Evolutionary conservation across 1,140 invertebrate genomes (phyloP).

Genomic region (Drosophila tristis): DNA sequence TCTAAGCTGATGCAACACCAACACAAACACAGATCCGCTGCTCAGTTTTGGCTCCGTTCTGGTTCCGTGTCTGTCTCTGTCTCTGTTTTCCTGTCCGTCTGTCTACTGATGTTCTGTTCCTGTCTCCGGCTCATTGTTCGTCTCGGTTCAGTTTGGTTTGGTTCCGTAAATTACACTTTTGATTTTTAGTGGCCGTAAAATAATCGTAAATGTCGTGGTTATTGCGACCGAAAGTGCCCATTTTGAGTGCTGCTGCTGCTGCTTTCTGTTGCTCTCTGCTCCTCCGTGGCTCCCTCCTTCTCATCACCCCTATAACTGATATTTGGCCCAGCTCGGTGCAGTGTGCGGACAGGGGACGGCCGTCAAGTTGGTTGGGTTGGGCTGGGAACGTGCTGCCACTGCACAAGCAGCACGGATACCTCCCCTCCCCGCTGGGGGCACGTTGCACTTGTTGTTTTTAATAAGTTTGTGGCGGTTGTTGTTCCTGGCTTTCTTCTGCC

Average conservation of each 20-base stretch:
- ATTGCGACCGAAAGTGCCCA: constrained; percentile 83
- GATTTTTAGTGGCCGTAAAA: constrained; percentile 84
- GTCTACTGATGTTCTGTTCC: constrained; percentile 5
- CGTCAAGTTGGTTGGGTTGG: constrained; percentile 29
- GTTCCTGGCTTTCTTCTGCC: constrained; percentile 38
- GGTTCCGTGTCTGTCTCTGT: constrained; percentile 1
- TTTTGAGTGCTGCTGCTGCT: constrained; percentile 65
- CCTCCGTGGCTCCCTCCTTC: constrained; percentile 4
- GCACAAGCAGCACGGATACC: constrained; percentile 61
- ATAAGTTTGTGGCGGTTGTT: constrained; percentile 74
- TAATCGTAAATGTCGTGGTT: constrained; percentile 84
- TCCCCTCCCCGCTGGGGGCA: constrained; percentile 26
- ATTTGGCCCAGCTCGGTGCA: constrained; percentile 73
- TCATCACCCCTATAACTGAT: constrained; percentile 52
- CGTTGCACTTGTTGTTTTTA: constrained; percentile 83
- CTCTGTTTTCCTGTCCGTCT: constrained; percentile 10
- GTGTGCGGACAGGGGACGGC: constrained; percentile 39
- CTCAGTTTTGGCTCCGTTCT: not conserved
- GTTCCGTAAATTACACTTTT: constrained; percentile 84
- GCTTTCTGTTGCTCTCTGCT: not conserved
- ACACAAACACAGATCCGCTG: constrained; percentile 22
- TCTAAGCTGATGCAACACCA: constrained; percentile 51
- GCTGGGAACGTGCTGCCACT: constrained; percentile 65
- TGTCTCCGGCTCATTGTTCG: constrained; percentile 52
- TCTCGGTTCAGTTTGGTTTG: constrained; percentile 71